Base-by-base conservation (phyloP, 2,888 invertebrate species). In the Cheilosia vulpina region DNA sequence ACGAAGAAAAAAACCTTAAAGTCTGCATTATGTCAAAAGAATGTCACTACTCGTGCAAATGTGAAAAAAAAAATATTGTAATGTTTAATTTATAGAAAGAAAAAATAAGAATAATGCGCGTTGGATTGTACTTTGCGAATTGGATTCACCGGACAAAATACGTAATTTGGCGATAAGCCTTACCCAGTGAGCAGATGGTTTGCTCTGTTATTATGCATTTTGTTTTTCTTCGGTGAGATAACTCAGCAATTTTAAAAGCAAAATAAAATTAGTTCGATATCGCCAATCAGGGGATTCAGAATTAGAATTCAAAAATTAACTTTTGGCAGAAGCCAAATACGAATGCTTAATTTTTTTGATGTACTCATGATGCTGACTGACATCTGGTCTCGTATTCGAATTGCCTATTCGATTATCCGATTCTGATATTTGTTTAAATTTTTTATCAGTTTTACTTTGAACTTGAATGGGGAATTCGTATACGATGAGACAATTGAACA, bases 121-220 rank as follows among this genome's bases (percentile, higher is more conserved):
- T 41, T 55, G 53, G 31, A 76, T 78, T 41, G 55, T 71, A 57
- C 41, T 83, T 83, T 68, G 4, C 57, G 60, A 66, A 77, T 55
- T 77, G 57, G 73, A 82, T 76, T 82, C 47, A 47, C 38, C 60
- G 58, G 6, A 13, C 52, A 41, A 62, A 77, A 76, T 68, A 73
- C 72, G 72, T 68, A 77, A 83, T 68, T 72, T 52, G 4, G 41
- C 57, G 83, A 83, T 83, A 78, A 73, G 73, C 73, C n/a, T 38
- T 73, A 83, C 65, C 69, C 45, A 58, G 34, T 17, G 2, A 47
- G 31, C 73, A 73, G 63, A 73, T 73, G 57, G 62, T 62, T 47
- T 57, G 17, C 11, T 34, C n/a, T 62, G 50, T 50, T 65, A 34
- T 71, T 69, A 47, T 73, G 34, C 43, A 41, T 3, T 72, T 60